Conservation (phyloP, 2,797 vertebrate genomes). For the Taenioides sp. region DNA sequence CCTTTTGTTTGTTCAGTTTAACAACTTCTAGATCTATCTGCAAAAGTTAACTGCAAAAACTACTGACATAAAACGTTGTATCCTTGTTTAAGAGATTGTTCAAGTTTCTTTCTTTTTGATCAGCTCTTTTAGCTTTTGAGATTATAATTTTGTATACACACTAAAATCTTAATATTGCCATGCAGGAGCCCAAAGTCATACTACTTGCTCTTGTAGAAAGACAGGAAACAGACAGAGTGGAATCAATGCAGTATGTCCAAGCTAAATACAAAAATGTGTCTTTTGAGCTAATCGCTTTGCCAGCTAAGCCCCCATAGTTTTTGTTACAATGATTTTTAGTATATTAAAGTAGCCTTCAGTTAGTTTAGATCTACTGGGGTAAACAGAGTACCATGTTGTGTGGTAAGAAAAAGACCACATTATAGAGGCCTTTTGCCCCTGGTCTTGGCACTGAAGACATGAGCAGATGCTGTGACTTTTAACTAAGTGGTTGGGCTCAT, state of each 20-base stretch:
- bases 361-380: background rate
- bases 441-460: constrained; percentile 2
- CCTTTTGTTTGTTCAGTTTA: background rate
- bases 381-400: background rate
- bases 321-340: background rate
- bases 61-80: no score
- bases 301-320: background rate
- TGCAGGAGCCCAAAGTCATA: background rate
- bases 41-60: no score
- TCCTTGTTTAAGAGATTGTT: no score
- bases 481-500: background rate
- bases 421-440: background rate
- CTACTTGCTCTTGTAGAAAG: background rate
- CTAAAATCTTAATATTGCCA: background rate
- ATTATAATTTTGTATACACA: background rate
- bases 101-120: no score
- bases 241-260: background rate
- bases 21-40: background rate
- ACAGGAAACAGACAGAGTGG: background rate
- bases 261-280: background rate
- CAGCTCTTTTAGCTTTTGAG: background rate
- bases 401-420: background rate
- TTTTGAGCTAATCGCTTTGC: background rate
- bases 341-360: background rate
- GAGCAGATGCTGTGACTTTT: constrained; percentile 1